A percentile compares a stretch with the other conserved stretches of the same genome.
phyloP scores from a whole-genome alignment of 2,888 invertebrate species.

The Hypena proboscidalis region DNA sequence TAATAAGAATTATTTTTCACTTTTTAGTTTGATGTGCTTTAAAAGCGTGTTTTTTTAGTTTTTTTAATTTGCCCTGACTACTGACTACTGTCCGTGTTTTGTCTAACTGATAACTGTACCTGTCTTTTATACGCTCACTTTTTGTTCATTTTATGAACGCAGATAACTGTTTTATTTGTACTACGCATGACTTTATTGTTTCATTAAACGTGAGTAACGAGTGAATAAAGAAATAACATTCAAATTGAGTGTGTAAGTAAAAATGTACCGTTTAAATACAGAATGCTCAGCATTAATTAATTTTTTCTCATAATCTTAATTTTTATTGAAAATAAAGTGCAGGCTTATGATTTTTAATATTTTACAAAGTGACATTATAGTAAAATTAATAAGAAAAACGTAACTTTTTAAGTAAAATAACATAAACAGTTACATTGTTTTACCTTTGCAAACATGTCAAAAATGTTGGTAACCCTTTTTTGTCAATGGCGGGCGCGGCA shows the following conservation, averaged over 20 bases:
- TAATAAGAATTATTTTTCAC: no score
- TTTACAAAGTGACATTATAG: conserved; percentile 11
- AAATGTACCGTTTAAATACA: conserved; percentile 25
- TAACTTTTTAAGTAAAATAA: conserved; percentile 13
- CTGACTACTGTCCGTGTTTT: conserved; percentile 70
- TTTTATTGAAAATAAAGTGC: conserved; percentile 33
- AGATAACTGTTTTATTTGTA: conserved; percentile 64
- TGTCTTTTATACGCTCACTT: conserved; percentile 31
- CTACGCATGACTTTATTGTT: conserved; percentile 42
- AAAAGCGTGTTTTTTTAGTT: no score
- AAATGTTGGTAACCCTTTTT: conserved; percentile 54
- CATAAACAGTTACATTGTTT: conserved; percentile 37
- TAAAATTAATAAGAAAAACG: conserved; percentile 26
- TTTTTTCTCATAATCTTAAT: conserved; percentile 34
- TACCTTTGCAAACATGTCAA: conserved; percentile 53
- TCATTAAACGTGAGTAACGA: conserved; percentile 42
- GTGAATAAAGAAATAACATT: conserved; percentile 41
- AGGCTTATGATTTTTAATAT: conserved; percentile 17
- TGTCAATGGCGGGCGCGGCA: conserved; percentile 39
- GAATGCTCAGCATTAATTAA: conserved; percentile 28
- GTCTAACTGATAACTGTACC: conserved; percentile 44
- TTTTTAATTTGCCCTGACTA: no score
- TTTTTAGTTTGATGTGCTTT: no score
- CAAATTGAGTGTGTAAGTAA: conserved; percentile 31
- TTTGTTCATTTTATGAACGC: conserved; percentile 28